phyloP scores from a whole-genome alignment of 2,113 vertebrate genomes.

The Electrona antarctica region DNA sequence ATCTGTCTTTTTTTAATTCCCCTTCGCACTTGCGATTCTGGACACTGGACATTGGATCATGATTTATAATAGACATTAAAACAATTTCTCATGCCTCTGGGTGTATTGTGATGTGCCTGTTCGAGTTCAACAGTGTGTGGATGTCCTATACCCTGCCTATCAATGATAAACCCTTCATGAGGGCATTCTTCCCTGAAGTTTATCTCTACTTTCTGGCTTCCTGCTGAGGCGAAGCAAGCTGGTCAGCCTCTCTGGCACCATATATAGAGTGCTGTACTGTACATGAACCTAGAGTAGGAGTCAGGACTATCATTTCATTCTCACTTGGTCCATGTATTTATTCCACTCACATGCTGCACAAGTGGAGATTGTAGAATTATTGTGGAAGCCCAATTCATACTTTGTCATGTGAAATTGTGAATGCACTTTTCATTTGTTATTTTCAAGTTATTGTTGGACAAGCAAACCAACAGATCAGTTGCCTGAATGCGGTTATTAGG shows the following conservation, averaged over 20 bases:
- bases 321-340: not conserved
- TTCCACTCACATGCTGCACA: constrained; percentile 17
- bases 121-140: not conserved
- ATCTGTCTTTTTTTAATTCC: too few species aligned
- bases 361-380: not conserved
- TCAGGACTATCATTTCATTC: not conserved
- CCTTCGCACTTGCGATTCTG: too few species aligned
- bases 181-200: not conserved
- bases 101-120: not conserved
- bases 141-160: not conserved
- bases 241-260: constrained; percentile 40
- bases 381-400: too few species aligned
- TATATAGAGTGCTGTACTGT: constrained; percentile 4
- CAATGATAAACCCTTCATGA: not conserved
- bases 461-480: too few species aligned
- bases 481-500: too few species aligned
- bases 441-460: too few species aligned
- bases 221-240: constrained; percentile 1
- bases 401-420: too few species aligned
- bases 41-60: too few species aligned
- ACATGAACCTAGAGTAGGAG: constrained; percentile 29
- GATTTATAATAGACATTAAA: too few species aligned
- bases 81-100: too few species aligned
- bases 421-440: too few species aligned
- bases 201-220: constrained; percentile 8